Base-by-base conservation (phyloP, 2,888 invertebrate species). In the Eilema caniola region DNA sequence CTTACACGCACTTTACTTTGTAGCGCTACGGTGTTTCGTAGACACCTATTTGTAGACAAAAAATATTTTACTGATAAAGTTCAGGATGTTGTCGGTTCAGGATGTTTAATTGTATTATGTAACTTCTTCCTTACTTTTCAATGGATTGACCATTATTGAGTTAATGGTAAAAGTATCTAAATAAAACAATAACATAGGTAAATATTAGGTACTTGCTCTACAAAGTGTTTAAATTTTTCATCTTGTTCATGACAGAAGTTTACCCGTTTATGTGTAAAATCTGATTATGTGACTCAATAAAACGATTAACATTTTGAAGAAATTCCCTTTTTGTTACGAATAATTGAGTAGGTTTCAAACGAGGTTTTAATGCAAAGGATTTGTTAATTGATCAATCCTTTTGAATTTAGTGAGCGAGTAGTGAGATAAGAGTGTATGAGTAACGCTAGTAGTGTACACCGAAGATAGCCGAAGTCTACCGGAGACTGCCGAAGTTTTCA, bases 401-500 rank as follows among this genome's bases (percentile, higher is more conserved):
- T 78, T 71, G 76, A 47, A 28, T 64, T 28, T 20, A 79, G 72
- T 79, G 77, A 79, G 80, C 76, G 79, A 77, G 77, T 75, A 76
- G 53, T n/a, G 53, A 2, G 20, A n/a, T 16, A 20, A 1, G 20
- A 20, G 2, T 1, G 3, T 20, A 20, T 53, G 53, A 53, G 53
- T 53, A 53, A 53, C n/a, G 53, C 53, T 53, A n/a, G 53, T 53
- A 53, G 53, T 53, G 53, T n/a, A 53, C 73, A 37, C 75, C 89
- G 90, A 88, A 85, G 85, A 81, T 41, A 66, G 61, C 84, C 90
- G 90, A 94, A 78, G 76, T 67, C 23, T 23, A 68, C 70, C 95
- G 95, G 89, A 88, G 83, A 84, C 74, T 71, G 77, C 88, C 94
- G 95, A 94, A 89, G 90, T 83, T 75, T 84, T 86, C 81, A 85